phyloP scores from a whole-genome alignment of 2,113 vertebrate species.

The Xenopus laevis region DNA sequence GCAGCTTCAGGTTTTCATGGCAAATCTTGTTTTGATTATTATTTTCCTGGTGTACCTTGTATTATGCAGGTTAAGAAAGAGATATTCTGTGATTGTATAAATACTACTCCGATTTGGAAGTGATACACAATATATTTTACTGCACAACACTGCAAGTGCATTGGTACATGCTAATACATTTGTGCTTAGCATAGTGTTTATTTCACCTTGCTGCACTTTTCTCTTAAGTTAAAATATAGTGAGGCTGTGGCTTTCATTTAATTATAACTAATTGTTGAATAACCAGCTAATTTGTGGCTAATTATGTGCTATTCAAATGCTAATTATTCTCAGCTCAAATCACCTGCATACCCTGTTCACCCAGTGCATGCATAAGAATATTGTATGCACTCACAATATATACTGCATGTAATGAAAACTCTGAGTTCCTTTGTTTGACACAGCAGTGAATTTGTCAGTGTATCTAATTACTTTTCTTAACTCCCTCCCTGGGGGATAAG shows the following conservation, averaged over 20 bases:
- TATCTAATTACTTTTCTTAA: conserved; percentile 20
- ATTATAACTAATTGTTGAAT: conserved; percentile 38
- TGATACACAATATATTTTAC: no score
- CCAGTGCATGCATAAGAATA: conserved; percentile 2
- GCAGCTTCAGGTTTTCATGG: conserved; percentile 12
- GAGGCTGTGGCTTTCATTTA: conserved; percentile 3
- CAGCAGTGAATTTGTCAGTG: conserved; percentile 28
- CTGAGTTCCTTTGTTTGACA: background rate
- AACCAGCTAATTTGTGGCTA: conserved; percentile 34
- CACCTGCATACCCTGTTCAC: conserved; percentile 12
- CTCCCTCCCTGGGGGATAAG: conserved; percentile 3
- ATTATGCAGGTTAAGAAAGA: conserved; percentile 14
- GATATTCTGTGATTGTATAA: conserved; percentile 22
- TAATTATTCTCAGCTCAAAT: conserved; percentile 33
- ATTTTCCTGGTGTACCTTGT: conserved; percentile 19
- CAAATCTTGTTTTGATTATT: conserved; percentile 20
- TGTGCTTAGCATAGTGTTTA: background rate
- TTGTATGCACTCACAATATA: background rate
- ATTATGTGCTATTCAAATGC: conserved; percentile 36
- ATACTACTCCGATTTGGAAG: background rate
- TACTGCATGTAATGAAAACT: background rate
- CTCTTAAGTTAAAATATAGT: conserved; percentile 10
- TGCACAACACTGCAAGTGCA: no score
- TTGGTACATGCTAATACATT: no score
- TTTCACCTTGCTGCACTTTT: background rate